Conservation (phyloP, 92 coral and sea anemone species). For the Anthopleura xanthogrammica region DNA sequence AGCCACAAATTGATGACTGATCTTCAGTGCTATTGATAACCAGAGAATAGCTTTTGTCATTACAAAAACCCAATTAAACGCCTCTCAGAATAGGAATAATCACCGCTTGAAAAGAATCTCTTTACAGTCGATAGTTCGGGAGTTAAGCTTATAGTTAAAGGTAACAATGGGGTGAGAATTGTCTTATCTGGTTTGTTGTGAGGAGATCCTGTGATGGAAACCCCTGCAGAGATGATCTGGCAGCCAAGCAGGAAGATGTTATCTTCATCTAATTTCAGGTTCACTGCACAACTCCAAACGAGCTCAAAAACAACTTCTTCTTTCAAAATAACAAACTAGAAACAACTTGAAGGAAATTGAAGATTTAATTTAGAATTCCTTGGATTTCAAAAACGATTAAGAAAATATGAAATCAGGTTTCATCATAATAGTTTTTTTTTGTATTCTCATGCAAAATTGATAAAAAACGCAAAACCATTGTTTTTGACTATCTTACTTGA, state of each 20-base stretch:
- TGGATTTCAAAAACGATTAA: not conserved
- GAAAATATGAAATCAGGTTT: not conserved
- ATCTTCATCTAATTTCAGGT: not conserved
- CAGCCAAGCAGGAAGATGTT: constrained; percentile 11
- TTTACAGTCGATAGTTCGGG: constrained; percentile 8
- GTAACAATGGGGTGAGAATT: not conserved
- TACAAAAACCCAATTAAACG: constrained; percentile 4
- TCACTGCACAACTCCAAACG: not conserved
- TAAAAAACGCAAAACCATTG: constrained; percentile 18
- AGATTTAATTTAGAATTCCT: constrained; percentile 11
- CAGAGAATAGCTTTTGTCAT: constrained; percentile 1
- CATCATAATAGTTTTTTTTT: not conserved
- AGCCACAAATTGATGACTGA: constrained; percentile 38
- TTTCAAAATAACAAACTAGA: not conserved
- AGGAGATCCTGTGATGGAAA: not conserved
- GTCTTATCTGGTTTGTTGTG: not conserved
- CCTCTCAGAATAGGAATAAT: constrained; percentile 11
- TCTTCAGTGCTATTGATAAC: constrained; percentile 25
- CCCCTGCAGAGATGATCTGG: constrained; percentile 22
- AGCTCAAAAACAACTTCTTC: not conserved
- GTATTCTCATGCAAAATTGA: constrained; percentile 44
- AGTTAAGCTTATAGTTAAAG: constrained; percentile 5
- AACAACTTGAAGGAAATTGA: not conserved
- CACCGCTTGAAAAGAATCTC: constrained; percentile 6
- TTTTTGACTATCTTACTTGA: constrained; percentile 2